A percentile compares a stretch with the other conserved stretches of the same genome.
Evolutionary conservation across 2,888 invertebrate species (phyloP).

Genomic region (Graphium colonna): DNA sequence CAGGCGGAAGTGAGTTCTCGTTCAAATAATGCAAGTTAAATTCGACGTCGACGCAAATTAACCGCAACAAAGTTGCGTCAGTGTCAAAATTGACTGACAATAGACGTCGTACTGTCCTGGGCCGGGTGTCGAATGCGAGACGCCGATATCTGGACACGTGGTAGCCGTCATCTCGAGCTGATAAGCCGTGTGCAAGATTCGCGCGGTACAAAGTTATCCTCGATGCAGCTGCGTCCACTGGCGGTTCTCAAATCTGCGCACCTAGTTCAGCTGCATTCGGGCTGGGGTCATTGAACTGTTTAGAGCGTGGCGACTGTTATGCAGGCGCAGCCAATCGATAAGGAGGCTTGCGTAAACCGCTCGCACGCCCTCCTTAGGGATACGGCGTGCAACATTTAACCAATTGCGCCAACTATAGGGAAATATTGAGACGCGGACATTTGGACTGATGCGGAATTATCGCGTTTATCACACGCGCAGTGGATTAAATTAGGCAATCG

Average conservation of each 20-base stretch:
- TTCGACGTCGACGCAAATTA: too few relatives aligned
- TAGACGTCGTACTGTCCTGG: too few relatives aligned
- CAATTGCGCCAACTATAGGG: slow-evolving; percentile 23
- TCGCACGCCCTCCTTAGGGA: slow-evolving; percentile 63
- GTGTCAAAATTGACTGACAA: too few relatives aligned
- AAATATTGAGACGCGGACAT: slow-evolving; percentile 10
- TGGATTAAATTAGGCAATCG: too few relatives aligned
- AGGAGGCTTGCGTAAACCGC: slow-evolving; percentile 63
- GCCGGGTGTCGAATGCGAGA: neutral
- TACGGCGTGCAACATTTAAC: slow-evolving; percentile 26
- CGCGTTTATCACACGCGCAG: neutral
- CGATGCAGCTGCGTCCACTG: slow-evolving; percentile 50
- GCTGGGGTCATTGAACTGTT: slow-evolving; percentile 61
- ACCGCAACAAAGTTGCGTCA: too few relatives aligned
- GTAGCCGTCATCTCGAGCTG: neutral
- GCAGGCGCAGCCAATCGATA: slow-evolving; percentile 65
- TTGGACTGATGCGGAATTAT: slow-evolving; percentile 10
- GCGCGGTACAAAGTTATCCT: slow-evolving; percentile 36
- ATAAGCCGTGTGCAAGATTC: slow-evolving; percentile 6
- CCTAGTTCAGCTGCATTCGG: slow-evolving; percentile 35
- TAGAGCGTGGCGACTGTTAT: slow-evolving; percentile 58
- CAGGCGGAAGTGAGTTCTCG: too few relatives aligned
- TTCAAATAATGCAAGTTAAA: too few relatives aligned
- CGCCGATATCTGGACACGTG: neutral
- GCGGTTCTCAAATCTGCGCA: slow-evolving; percentile 49